A percentile compares a stretch with the other conserved stretches of the same genome.
Evolutionary conservation across 1,140 invertebrate genomes (phyloP).

Genomic region (Diorhabda carinulata): DNA sequence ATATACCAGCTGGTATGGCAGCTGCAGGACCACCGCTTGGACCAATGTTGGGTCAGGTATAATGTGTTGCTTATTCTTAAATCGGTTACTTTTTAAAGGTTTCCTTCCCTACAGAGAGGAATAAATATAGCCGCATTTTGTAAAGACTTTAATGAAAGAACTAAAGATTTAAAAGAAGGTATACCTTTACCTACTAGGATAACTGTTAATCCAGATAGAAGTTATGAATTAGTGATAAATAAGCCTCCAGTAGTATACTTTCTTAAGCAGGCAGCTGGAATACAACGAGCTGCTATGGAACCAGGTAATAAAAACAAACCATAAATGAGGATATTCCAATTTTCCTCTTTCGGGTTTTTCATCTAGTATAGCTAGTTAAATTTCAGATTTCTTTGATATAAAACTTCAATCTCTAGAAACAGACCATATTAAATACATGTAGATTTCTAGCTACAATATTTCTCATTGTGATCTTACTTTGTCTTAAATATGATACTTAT

Average conservation of each 20-base stretch:
- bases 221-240: slow-evolving; percentile 78
- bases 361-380: too few relatives aligned
- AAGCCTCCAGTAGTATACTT: slow-evolving; percentile 84
- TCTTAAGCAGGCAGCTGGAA: slow-evolving; percentile 92
- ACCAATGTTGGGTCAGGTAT: slow-evolving; percentile 84
- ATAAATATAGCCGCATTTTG: slow-evolving; percentile 95
- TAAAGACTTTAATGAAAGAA: slow-evolving; percentile 97
- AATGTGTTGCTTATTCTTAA: slow-evolving; percentile 21
- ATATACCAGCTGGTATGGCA: slow-evolving; percentile 85
- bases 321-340: too few relatives aligned
- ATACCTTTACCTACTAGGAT: slow-evolving; percentile 83
- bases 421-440: too few relatives aligned
- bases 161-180: slow-evolving; percentile 88
- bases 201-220: slow-evolving; percentile 81
- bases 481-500: slow-evolving; percentile 24
- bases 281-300: slow-evolving; percentile 76
- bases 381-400: too few relatives aligned
- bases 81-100: slow-evolving; percentile 6
- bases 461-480: too few relatives aligned
- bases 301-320: slow-evolving; percentile 51
- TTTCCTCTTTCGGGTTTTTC: too few relatives aligned
- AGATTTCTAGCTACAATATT: too few relatives aligned
- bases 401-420: too few relatives aligned
- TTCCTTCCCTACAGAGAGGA: slow-evolving; percentile 65
- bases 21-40: slow-evolving; percentile 85